These are phyloP conservation scores for Ophthalmotilapia sp. DNA, from an alignment of 2,113 vertebrate genomes.

Conservation along the genomic window DNA sequence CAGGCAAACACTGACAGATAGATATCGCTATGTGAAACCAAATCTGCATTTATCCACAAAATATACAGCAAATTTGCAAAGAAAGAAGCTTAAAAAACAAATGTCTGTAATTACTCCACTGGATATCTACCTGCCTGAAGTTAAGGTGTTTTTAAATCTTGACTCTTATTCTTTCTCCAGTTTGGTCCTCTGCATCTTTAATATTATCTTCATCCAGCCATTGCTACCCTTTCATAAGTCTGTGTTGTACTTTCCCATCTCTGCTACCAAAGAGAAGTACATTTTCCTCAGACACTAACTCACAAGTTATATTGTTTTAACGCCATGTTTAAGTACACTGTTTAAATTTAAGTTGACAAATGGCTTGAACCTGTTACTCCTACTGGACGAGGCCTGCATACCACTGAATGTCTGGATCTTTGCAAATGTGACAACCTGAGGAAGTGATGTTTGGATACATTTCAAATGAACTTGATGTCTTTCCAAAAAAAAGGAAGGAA, in stretches of 20 bases:
- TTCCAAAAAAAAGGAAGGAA: not conserved
- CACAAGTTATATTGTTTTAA: conserved; percentile 20
- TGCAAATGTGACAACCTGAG: conserved; percentile 4
- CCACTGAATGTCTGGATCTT: conserved; percentile 19
- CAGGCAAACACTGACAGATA: not conserved
- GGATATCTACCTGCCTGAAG: not conserved
- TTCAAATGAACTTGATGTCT: not conserved
- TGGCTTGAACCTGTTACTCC: not conserved
- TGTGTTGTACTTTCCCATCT: not conserved
- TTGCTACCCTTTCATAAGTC: not conserved
- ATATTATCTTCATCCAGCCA: not conserved
- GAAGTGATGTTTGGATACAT: not conserved
- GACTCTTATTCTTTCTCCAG: not conserved
- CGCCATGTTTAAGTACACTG: not conserved
- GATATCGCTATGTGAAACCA: not conserved
- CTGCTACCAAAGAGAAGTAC: conserved; percentile 32
- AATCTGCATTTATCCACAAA: not conserved
- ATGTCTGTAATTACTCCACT: not conserved
- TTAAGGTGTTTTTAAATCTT: not conserved
- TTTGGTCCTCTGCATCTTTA: not conserved
- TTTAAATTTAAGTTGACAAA: conserved; percentile 16
- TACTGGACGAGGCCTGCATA: not conserved
- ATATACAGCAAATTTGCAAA: not conserved
- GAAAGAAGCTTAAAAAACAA: not conserved
- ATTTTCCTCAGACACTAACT: not conserved